Conservation (phyloP, 1,140 invertebrate species). For the Danaus plexippus region DNA sequence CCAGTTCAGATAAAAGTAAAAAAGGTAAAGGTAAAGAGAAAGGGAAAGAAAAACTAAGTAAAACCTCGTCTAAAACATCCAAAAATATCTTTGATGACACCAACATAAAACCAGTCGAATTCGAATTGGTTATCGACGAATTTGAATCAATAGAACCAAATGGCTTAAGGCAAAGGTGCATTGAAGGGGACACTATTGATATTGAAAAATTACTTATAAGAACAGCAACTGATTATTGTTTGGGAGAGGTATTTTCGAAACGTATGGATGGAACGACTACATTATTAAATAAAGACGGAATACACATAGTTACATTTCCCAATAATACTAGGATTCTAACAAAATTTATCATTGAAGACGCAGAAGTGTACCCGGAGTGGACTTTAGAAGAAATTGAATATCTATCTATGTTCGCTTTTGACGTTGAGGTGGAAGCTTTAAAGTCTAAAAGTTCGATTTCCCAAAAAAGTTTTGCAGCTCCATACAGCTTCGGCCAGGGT, state of each 20-base stretch:
- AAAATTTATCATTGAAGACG: slow-evolving; percentile 55
- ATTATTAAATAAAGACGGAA: slow-evolving; percentile 67
- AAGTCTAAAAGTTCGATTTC: slow-evolving; percentile 38
- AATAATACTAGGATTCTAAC: slow-evolving; percentile 71
- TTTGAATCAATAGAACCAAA: slow-evolving; percentile 47
- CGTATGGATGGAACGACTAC: slow-evolving; percentile 71
- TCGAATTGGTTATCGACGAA: slow-evolving; percentile 49
- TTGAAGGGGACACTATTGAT: slow-evolving; percentile 29
- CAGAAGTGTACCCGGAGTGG: slow-evolving; percentile 58
- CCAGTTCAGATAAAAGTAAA: slow-evolving; percentile 42
- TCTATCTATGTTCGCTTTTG: slow-evolving; percentile 30
- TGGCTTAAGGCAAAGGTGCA: slow-evolving; percentile 47
- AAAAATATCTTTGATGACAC: slow-evolving; percentile 28
- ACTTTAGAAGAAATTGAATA: slow-evolving; percentile 45
- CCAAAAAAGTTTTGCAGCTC: slow-evolving; percentile 30
- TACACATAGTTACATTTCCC: slow-evolving; percentile 58
- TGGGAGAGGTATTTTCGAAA: slow-evolving; percentile 69
- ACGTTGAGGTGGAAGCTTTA: slow-evolving; percentile 15
- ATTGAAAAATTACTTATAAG: slow-evolving; percentile 67
- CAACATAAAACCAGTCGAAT: slow-evolving; percentile 22
- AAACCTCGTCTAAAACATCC: slow-evolving; percentile 37
- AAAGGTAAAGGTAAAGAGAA: slow-evolving; percentile 38
- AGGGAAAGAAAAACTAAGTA: slow-evolving; percentile 35
- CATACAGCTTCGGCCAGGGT: slow-evolving; percentile 17
- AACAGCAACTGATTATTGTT: slow-evolving; percentile 67